Conservation (phyloP, 2,113 vertebrate species). For the Phyllopteryx taeniolatus region DNA sequence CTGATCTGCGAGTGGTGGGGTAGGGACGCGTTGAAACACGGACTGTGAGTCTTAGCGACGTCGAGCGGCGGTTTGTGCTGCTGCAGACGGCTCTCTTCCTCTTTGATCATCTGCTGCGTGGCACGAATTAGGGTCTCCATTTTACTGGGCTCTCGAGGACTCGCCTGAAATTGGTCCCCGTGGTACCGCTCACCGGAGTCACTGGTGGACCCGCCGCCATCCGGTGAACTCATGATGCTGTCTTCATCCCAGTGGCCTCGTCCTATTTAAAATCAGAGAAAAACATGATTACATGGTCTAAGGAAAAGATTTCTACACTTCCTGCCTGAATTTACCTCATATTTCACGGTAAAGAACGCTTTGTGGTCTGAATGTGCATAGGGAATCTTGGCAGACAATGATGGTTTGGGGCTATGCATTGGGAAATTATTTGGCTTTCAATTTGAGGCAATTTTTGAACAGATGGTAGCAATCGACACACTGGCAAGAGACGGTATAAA, state of each 20-base stretch:
- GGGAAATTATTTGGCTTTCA: conserved; percentile 68
- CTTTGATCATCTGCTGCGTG: conserved; percentile 99
- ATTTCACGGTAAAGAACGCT: not conserved
- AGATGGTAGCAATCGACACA: conserved; percentile 70
- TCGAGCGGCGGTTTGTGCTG: conserved; percentile 79
- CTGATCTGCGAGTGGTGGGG: conserved; percentile 76
- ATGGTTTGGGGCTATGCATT: conserved; percentile 57
- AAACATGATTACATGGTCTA: conserved; percentile 25
- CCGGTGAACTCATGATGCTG: conserved; percentile 93
- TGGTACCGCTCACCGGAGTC: conserved; percentile 93
- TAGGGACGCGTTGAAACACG: conserved; percentile 83
- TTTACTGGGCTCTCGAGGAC: conserved; percentile 94
- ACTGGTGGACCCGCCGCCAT: conserved; percentile 86
- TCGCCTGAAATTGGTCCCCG: conserved; percentile 84
- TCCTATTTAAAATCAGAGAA: conserved; percentile 66
- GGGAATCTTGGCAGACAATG: conserved; percentile 40
- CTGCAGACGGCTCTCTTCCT: conserved; percentile 93
- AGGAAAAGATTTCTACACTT: conserved; percentile 8
- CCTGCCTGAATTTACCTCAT: not conserved
- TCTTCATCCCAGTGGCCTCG: conserved; percentile 98
- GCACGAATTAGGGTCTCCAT: conserved; percentile 97
- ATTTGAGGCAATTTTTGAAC: conserved; percentile 67
- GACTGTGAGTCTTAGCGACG: conserved; percentile 83
- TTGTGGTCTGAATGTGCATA: conserved; percentile 14
- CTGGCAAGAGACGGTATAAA: conserved; percentile 68